Conservation (phyloP, 2,888 invertebrate species). For the Leptinotarsa tumamoca region DNA sequence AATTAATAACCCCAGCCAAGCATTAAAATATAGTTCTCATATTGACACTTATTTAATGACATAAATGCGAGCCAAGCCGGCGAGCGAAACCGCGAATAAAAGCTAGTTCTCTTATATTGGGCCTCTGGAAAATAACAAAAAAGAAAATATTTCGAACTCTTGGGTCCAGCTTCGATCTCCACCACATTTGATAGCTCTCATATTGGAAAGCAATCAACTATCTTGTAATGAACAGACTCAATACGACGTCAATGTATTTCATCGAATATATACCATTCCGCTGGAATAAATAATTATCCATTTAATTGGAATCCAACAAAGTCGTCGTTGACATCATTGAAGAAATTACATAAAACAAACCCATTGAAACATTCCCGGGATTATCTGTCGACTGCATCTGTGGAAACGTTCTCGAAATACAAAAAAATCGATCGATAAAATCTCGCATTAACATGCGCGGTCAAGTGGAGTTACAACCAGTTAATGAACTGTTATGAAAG, state of each 20-base stretch:
- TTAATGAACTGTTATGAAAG: slow-evolving; percentile 25
- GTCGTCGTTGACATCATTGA: slow-evolving; percentile 33
- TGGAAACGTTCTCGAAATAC: slow-evolving; percentile 38
- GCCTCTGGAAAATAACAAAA: too few species aligned
- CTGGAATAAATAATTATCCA: slow-evolving; percentile 31
- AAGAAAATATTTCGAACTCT: too few species aligned
- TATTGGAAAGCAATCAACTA: background rate
- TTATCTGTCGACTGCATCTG: slow-evolving; percentile 43
- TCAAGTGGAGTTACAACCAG: slow-evolving; percentile 36
- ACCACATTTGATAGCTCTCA: too few species aligned
- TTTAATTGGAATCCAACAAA: slow-evolving; percentile 40
- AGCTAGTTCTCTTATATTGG: too few species aligned
- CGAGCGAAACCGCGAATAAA: too few species aligned
- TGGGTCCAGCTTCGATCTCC: too few species aligned
- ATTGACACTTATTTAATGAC: too few species aligned
- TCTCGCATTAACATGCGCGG: slow-evolving; percentile 39
- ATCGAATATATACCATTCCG: slow-evolving; percentile 26
- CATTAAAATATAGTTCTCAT: too few species aligned
- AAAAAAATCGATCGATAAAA: slow-evolving; percentile 42
- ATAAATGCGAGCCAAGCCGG: too few species aligned
- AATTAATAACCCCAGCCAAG: too few species aligned
- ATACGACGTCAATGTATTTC: background rate
- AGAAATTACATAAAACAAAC: slow-evolving; percentile 40
- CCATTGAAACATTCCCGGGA: slow-evolving; percentile 33
- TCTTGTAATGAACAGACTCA: background rate